Evolutionary conservation across 2,888 invertebrate genomes (phyloP), one percentile per base, ranked within the genome.

Genomic region (Heteromyza rotundicornis): DNA sequence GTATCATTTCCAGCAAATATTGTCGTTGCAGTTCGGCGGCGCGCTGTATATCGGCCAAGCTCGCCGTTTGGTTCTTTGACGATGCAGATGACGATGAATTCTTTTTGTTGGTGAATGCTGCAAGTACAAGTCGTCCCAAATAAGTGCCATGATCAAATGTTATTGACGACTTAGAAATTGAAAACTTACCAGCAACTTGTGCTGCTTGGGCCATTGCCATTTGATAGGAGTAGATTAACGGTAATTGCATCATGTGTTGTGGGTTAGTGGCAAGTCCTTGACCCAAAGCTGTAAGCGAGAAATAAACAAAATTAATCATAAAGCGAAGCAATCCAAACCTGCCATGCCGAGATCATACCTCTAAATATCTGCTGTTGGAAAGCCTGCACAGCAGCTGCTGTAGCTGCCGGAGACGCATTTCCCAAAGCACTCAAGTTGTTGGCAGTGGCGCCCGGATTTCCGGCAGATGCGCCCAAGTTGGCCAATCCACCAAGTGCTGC

Each of bases 1-100:
- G 95, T 77, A 97, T 95, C 95, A 98, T 96, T 84, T 98, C 97
- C 66, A 98, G 88, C 77, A 98, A 87, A 86, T 97, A 97, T 86
- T 97, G 97, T 60, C 97, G 87, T 85, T 97, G 97, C 68, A 94
- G 86, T 81, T 94, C 94, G 2, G 92, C 92, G 64, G 94, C 92
- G 70, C 94, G 88, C 82, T 94, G 94, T 81, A 94, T 86, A 72
- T 95, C 94, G 1, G 90, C 91, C 77, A 90, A 83, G 71, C 77
- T 83, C 54, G 74, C 75, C 16, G 79, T 70, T 69, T 79, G 81
- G 64, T 77, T 82, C 61, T 80, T 82, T 51, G 81, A 74, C 50
- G 71, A 62, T 20, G 78, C 70, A 19, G 76, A 71, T 52, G 78
- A 75, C 16, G 77, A 70, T 2, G 80, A 74, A 67, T 71, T 79